Conservation (phyloP, 2,797 vertebrate genomes). For the Huso huso region DNA sequence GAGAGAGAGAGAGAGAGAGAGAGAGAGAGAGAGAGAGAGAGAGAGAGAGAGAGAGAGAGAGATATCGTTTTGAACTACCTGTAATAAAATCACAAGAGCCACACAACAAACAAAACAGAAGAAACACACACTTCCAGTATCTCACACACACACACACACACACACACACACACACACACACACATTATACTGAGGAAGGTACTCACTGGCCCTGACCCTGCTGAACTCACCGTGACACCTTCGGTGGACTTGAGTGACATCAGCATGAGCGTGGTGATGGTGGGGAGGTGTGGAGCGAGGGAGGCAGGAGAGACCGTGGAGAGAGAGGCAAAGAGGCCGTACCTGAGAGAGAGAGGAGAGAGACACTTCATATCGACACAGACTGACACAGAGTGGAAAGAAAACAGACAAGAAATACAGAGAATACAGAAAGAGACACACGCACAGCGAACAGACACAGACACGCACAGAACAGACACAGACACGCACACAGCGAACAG, state of each 20-base stretch:
- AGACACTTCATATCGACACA: neutral
- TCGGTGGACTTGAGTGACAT: slow-evolving; percentile 75
- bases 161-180: too few relatives aligned
- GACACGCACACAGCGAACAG: neutral
- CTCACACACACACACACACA: too few relatives aligned
- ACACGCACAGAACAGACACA: neutral
- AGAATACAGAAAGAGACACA: neutral
- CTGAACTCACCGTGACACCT: slow-evolving; percentile 65
- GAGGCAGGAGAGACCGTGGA: slow-evolving; percentile 64
- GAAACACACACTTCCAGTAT: too few relatives aligned
- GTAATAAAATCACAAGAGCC: too few relatives aligned
- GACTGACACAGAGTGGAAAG: neutral
- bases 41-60: too few relatives aligned
- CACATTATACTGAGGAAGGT: too few relatives aligned
- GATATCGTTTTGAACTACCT: too few relatives aligned
- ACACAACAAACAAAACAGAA: too few relatives aligned
- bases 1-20: too few relatives aligned
- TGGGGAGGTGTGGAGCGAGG: slow-evolving; percentile 63
- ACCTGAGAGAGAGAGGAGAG: slow-evolving; percentile 45
- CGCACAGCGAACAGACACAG: too few relatives aligned
- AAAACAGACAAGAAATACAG: neutral
- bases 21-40: too few relatives aligned
- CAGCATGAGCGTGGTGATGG: slow-evolving; percentile 74
- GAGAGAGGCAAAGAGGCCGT: slow-evolving; percentile 75
- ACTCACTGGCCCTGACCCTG: too few relatives aligned